Base-by-base conservation (phyloP, 2,888 invertebrate species). In the Penaeus monodon region DNA sequence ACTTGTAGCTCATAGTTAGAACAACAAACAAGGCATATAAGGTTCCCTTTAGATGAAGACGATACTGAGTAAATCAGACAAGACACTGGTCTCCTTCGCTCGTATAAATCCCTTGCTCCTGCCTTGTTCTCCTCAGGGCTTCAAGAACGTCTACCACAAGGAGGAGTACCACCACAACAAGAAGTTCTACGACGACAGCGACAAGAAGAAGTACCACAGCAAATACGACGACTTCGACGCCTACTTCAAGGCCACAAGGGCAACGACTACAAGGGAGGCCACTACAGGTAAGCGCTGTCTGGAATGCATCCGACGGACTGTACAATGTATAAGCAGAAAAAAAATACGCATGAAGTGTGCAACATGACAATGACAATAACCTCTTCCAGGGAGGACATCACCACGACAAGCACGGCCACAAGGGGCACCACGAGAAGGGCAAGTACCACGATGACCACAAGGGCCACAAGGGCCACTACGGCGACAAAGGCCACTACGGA, bases 91-190 rank as follows among this genome's bases (percentile, higher is more conserved):
- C 10, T 44, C 44, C 8, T 44, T 44, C 8, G 44, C 44, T 44
- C 10, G 44, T 44, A 33, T 64, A 22, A 49, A 17, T 57, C 57
- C 57, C 14, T 14, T 57, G 3, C 17, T 57, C 14, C 20, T 27
- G 22, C 22, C 33, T n/a, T 77, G 29, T 57, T 57, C 20, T 57
- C 17, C 14, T 17, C 80, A 97, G 92, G 96, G 97, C 86, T 96
- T 96, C 90, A 97, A 97, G 92, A 95, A 96, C 92, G 94, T 96
- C 14, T 96, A 97, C 93, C 97, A 97, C 91, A 93, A 96, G 93
- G 95, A 96, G 91, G 96, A 96, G 92, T 96, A 94, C 93, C 95
- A 96, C 92, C 96, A 96, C 91, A 95, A 95, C 91, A 95, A 95
- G 90, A 94, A 95, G 91, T 96, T 96, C 93, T 96, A 96, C 92